Conservation (phyloP, 2,888 invertebrate genomes). For the Drosophila yooni region DNA sequence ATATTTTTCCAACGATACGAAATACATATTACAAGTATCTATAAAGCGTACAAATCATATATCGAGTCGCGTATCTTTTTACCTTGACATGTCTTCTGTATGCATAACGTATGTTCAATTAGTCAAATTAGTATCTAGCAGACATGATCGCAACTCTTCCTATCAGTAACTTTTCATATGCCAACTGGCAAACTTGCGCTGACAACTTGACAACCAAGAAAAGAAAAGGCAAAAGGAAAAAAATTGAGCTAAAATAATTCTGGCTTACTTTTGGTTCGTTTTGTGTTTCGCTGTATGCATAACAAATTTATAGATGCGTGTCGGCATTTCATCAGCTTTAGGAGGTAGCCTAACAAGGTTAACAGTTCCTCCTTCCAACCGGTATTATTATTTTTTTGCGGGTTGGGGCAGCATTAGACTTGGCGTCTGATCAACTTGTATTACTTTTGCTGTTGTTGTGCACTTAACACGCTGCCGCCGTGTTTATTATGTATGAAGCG, state of each 20-base stretch:
- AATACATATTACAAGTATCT: not conserved
- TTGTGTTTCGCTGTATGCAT: conserved; percentile 56
- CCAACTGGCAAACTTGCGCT: conserved; percentile 41
- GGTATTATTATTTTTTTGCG: conserved; percentile 1
- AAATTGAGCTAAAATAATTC: conserved; percentile 41
- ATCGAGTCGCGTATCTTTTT: not conserved
- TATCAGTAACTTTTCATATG: conserved; percentile 30
- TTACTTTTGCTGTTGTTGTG: conserved; percentile 35
- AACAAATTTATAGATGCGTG: conserved; percentile 62
- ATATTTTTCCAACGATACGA: not conserved
- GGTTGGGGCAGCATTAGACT: conserved; percentile 18
- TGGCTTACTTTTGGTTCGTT: conserved; percentile 18
- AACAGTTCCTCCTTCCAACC: conserved; percentile 22
- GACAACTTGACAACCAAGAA: conserved; percentile 49
- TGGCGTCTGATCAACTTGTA: conserved; percentile 55
- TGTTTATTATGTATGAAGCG: conserved; percentile 78
- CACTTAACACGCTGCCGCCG: conserved; percentile 72
- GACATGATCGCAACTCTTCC: conserved; percentile 38
- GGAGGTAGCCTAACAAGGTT: conserved; percentile 48
- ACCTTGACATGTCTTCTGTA: not conserved
- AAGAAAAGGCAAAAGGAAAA: conserved; percentile 18
- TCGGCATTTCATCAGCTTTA: conserved; percentile 58
- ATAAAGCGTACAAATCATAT: not conserved
- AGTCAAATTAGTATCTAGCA: conserved; percentile 18
- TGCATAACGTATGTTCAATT: not conserved